Evolutionary conservation across 2,888 invertebrate species (phyloP), one percentile per base, ranked within the genome.

Genomic region (Epiblema foenella): DNA sequence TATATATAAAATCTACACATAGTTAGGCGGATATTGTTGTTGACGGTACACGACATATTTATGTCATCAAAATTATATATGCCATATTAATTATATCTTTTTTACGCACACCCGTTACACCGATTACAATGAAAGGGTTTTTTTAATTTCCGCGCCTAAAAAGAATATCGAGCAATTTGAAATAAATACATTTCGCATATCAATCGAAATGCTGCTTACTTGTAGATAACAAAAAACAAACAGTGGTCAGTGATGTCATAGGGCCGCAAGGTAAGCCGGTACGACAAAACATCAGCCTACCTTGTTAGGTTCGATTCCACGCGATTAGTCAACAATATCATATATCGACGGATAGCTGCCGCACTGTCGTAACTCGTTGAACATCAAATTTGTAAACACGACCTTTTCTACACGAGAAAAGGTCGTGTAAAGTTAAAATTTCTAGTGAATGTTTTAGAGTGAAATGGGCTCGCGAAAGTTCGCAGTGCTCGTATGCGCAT

Each of bases 221-320:
- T 24, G 24, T 24, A 24, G 2, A 59, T 65, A 24, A 42, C 29
- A 42, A 29, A 24, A 68, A 59, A 59, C 59, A 70, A 70, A 60
- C 63, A 42, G 46, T 56, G 70, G 54, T 66, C 42, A 59, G 17
- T 60, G 70, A 66, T 70, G 65, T 60, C 60, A 70, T 46, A 60
- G 70, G 65, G 70, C 69, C 58, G 17, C 70, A 70, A 70, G 70
- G 70, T 17, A 49, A 70, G 59, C 65, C 12, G 46, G 65, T 70
- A 20, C 46, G 59, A 65, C 57, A 59, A 70, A 46, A n/a, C 46
- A 46, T 46, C 70, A 46, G 33, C 58, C 64, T 46, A 46, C 59
- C 65, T 66, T 60, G 70, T n/a, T n/a, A n/a, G n/a, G n/a, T 70
- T 56, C 12, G 65, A 60, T 56, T 64, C 59, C 58, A 24, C 52